These are phyloP conservation scores for Pristionchus fissidentatus DNA, from an alignment of 2,888 invertebrate genomes.

Conservation along the genomic window DNA sequence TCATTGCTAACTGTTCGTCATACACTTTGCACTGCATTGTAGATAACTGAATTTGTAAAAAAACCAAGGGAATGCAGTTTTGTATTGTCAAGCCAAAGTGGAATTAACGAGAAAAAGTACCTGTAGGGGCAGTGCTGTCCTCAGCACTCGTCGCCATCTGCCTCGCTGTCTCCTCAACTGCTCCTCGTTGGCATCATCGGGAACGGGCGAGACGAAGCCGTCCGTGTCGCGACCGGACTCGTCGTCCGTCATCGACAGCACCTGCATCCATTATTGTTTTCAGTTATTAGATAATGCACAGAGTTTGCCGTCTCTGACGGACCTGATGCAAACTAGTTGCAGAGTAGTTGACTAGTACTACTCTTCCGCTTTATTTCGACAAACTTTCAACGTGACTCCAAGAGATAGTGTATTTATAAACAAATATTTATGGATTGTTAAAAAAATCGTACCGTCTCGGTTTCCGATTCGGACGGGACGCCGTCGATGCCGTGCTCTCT, in stretches of 20 bases:
- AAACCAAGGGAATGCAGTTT: too few relatives aligned
- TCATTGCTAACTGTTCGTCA: too few relatives aligned
- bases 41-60: too few relatives aligned
- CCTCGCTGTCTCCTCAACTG: conserved; percentile 67
- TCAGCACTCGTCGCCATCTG: conserved; percentile 74
- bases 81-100: too few relatives aligned
- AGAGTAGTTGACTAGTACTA: too few relatives aligned
- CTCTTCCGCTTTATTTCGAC: too few relatives aligned
- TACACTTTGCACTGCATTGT: too few relatives aligned
- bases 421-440: background rate
- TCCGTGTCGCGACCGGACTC: conserved; percentile 57
- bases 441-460: conserved; percentile 21
- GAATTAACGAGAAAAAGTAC: conserved; percentile 76
- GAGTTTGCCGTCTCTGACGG: too few relatives aligned
- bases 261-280: conserved; percentile 44
- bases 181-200: conserved; percentile 64
- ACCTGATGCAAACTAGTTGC: too few relatives aligned
- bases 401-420: background rate
- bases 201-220: conserved; percentile 63
- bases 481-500: conserved; percentile 67
- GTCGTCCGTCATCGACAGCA: conserved; percentile 62
- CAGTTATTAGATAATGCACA: background rate
- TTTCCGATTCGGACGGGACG: conserved; percentile 56
- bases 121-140: conserved; percentile 81
- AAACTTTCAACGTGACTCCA: too few relatives aligned